Evolutionary conservation across 2,888 invertebrate species (phyloP).

Genomic region (Heteromyza rotundicornis): DNA sequence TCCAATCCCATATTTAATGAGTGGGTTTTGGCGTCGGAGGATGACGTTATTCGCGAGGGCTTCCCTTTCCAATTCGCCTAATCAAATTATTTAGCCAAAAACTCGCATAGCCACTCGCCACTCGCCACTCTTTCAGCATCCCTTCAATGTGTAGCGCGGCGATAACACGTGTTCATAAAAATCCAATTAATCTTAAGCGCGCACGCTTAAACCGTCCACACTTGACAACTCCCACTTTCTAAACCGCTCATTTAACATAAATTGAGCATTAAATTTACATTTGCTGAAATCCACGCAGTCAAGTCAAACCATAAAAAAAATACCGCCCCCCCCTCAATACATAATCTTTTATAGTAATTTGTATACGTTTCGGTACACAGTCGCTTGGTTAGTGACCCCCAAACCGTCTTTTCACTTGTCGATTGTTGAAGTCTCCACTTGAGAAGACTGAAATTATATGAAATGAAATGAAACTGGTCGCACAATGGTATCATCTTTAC

Average conservation of each 20-base stretch:
- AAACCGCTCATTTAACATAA: not conserved
- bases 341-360: no score
- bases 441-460: not conserved
- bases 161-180: no score
- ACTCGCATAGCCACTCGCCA: no score
- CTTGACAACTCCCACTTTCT: conserved; percentile 20
- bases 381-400: conserved; percentile 1
- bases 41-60: no score
- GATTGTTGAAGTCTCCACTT: not conserved
- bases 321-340: not conserved
- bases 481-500: not conserved
- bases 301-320: no score
- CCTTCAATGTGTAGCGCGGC: conserved; percentile 6
- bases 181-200: no score
- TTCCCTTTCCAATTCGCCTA: no score
- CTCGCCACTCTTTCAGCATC: conserved; percentile 1
- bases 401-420: not conserved
- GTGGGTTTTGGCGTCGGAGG: no score
- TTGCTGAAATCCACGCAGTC: no score
- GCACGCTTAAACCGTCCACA: not conserved
- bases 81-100: no score
- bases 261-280: not conserved
- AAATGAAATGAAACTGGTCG: not conserved
- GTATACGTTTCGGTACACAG: not conserved
- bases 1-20: no score